Evolutionary conservation across 2,113 vertebrate species (phyloP).

Genomic region (Typhlomys cinereus): DNA sequence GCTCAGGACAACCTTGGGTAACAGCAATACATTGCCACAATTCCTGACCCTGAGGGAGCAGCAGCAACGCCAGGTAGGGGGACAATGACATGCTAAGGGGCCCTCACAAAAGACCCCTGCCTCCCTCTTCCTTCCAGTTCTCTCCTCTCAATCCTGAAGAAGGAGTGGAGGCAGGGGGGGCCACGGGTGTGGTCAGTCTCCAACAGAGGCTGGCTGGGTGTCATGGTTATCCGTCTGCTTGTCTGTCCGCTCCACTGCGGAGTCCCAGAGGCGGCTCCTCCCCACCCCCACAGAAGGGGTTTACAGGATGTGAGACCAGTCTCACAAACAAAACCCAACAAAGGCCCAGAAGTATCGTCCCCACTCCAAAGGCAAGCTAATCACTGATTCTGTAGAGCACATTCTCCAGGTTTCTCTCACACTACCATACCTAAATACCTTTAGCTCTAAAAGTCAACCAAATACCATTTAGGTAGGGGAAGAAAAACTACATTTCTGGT

Average conservation of each 20-base stretch:
- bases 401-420: neutral
- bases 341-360: neutral
- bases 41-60: neutral
- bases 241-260: neutral
- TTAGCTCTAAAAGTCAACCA: neutral
- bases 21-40: neutral
- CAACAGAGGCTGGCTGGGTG: neutral
- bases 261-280: neutral
- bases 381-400: neutral
- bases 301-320: neutral
- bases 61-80: neutral
- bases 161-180: neutral
- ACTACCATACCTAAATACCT: neutral
- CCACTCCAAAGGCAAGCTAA: neutral
- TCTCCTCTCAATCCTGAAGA: neutral
- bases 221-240: accelerated
- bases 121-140: too few species aligned
- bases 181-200: too few species aligned
- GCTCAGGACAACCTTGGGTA: neutral
- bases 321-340: neutral
- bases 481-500: too few species aligned
- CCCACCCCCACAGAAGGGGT: neutral
- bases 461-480: too few species aligned
- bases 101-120: neutral
- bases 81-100: accelerated